Evolutionary conservation across 2,797 vertebrate species (phyloP), one percentile per base, ranked within the genome.

Genomic region (Aplochiton taeniatus): DNA sequence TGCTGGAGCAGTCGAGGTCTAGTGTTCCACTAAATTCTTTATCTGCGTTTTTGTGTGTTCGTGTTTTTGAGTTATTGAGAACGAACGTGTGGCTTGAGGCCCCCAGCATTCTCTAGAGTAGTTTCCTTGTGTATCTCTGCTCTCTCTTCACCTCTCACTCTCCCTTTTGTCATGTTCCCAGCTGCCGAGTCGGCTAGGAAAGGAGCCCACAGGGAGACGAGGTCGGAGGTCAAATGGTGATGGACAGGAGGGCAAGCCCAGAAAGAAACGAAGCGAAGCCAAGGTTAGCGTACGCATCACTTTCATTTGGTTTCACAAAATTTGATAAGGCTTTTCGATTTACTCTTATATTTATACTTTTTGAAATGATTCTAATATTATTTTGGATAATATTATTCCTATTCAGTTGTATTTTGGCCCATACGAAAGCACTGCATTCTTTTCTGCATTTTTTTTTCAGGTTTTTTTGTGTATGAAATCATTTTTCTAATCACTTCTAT

Each of bases 141-240:
- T 9, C 78, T 79, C 78, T 86, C 85, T 85, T 72, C 59, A 78
- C 76, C 53, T 57, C 75, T 68, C 67, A 60, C 54, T 76, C 76
- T 78, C 70, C 79, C 74, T 31, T 86, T 90, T 92, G 87, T 91
- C 82, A 63, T 85, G 77, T 64, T 74, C 71, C 74, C 92, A 95
- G 93, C 90, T 93, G 87, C 90, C 92, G 18, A 88, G 89, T 86
- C 91, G 93, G 88, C 87, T 94, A 67, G 93, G 91, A 80, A 95
- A 93, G 80, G 96, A 96, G 79, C 82, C 92, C 87, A 87, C 89
- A 73, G 94, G 93, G 92, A 95, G 93, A 87, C 97, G 97, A 95
- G 93, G 92, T 80, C 96, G 95, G 84, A 95, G 96, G 94, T 95
- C 95, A 91, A 97, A 96, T 79, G 88, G 94, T 89, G 96, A 98